phyloP scores from a whole-genome alignment of 2,888 invertebrate genomes.

The Gymnocheta viridis region DNA sequence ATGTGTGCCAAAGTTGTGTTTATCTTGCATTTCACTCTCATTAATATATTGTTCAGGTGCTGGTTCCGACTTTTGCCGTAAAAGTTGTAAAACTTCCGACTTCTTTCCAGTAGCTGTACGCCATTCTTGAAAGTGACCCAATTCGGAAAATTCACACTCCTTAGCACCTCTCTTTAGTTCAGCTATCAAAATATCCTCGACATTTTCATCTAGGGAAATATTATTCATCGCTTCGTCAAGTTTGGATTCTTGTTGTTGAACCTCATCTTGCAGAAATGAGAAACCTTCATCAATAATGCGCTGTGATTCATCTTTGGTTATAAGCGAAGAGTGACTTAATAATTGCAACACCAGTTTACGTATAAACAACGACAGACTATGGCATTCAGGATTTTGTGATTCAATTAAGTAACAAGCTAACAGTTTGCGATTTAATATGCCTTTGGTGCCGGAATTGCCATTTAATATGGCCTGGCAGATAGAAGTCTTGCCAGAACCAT shows the following conservation, averaged over 20 bases:
- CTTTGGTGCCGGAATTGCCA: slow-evolving; percentile 82
- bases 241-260: slow-evolving; percentile 79
- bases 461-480: slow-evolving; percentile 88
- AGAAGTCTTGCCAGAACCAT: slow-evolving; percentile 97
- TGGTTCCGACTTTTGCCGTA: slow-evolving; percentile 81
- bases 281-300: slow-evolving; percentile 79
- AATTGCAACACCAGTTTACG: slow-evolving; percentile 93
- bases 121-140: slow-evolving; percentile 76
- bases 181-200: slow-evolving; percentile 80
- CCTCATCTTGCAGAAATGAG: slow-evolving; percentile 79
- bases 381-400: slow-evolving; percentile 92
- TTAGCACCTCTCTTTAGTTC: slow-evolving; percentile 78
- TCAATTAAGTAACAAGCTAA: slow-evolving; percentile 94
- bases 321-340: slow-evolving; percentile 85
- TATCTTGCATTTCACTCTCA: slow-evolving; percentile 45
- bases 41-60: slow-evolving; percentile 58
- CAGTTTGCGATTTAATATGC: slow-evolving; percentile 86
- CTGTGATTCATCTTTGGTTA: slow-evolving; percentile 77
- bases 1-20: slow-evolving; percentile 79
- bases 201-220: slow-evolving; percentile 79
- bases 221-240: slow-evolving; percentile 79
- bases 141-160: slow-evolving; percentile 75
- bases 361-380: slow-evolving; percentile 93
- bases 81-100: slow-evolving; percentile 59
- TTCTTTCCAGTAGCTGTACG: slow-evolving; percentile 76